Conservation (phyloP, 2,797 vertebrate species). For the Cossypha polioptera region DNA sequence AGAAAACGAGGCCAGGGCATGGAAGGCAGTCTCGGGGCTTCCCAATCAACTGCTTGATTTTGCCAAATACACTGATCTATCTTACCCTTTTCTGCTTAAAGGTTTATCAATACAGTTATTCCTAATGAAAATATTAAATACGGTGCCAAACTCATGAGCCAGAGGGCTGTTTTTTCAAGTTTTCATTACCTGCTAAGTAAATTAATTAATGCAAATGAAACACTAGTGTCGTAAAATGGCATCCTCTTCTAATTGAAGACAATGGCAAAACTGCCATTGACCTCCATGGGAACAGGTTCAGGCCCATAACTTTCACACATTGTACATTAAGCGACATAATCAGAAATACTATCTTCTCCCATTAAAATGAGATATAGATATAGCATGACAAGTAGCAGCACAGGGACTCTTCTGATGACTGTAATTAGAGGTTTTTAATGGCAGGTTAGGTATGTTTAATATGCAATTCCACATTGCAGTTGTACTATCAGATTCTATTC, state of each 20-base stretch:
- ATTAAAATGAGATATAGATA: slow-evolving; percentile 49
- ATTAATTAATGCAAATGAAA: slow-evolving; percentile 67
- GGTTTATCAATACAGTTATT: slow-evolving; percentile 47
- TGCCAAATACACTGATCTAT: background rate
- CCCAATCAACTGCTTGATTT: background rate
- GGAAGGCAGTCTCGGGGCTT: background rate
- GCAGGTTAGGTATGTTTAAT: slow-evolving; percentile 58
- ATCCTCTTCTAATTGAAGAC: slow-evolving; percentile 48
- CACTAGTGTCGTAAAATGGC: slow-evolving; percentile 7
- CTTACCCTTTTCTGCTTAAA: slow-evolving; percentile 3
- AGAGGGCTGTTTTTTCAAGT: slow-evolving; percentile 46
- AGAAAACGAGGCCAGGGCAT: background rate
- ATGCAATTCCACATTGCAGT: slow-evolving; percentile 37
- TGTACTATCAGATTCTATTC: slow-evolving; percentile 19
- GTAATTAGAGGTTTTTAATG: slow-evolving; percentile 64
- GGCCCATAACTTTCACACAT: slow-evolving; percentile 48
- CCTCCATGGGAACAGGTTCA: slow-evolving; percentile 51
- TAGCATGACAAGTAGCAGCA: slow-evolving; percentile 38
- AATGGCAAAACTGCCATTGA: slow-evolving; percentile 59
- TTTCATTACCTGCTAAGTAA: slow-evolving; percentile 55
- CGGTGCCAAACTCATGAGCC: background rate
- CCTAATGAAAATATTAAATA: slow-evolving; percentile 46
- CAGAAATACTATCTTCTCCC: slow-evolving; percentile 55
- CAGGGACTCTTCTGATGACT: slow-evolving; percentile 9
- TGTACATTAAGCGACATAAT: slow-evolving; percentile 36